These are phyloP conservation scores for Eupithecia subumbrata DNA, from an alignment of 2,888 invertebrate genomes.

Conservation along the genomic window DNA sequence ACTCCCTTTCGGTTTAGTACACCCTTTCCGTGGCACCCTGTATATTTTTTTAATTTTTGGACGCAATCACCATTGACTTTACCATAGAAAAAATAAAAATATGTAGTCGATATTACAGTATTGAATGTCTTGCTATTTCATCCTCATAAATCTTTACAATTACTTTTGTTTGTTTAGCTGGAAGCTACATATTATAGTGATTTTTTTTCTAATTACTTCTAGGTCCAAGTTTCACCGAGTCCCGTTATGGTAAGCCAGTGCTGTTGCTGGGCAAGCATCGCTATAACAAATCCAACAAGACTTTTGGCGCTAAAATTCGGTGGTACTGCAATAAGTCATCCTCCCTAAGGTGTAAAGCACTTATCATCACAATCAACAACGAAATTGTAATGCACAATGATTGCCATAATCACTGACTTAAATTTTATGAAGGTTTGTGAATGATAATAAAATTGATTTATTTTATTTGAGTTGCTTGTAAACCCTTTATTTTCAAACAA, in stretches of 20 bases:
- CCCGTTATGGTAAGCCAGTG: constrained; percentile 49
- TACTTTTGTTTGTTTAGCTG: not conserved
- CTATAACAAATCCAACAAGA: constrained; percentile 47
- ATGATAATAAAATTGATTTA: not conserved
- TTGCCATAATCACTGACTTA: constrained; percentile 38
- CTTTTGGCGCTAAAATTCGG: constrained; percentile 43
- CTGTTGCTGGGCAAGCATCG: constrained; percentile 46
- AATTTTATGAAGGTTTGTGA: not conserved
- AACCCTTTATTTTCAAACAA: not conserved
- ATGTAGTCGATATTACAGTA: too few species aligned
- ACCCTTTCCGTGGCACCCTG: too few species aligned
- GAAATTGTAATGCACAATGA: constrained; percentile 46
- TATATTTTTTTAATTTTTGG: too few species aligned
- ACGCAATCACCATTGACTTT: too few species aligned
- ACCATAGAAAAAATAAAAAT: too few species aligned
- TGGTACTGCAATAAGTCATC: constrained; percentile 47
- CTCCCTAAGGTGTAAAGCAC: constrained; percentile 37
- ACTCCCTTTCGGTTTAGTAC: too few species aligned
- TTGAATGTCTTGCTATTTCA: too few species aligned
- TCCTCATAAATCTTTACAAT: too few species aligned
- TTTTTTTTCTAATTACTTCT: not conserved
- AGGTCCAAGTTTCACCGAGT: constrained; percentile 36
- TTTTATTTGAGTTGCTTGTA: not conserved
- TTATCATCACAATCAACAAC: constrained; percentile 49
- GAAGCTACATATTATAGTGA: not conserved